phyloP scores from a whole-genome alignment of 2,888 invertebrate species.

The Cyclophora punctaria region DNA sequence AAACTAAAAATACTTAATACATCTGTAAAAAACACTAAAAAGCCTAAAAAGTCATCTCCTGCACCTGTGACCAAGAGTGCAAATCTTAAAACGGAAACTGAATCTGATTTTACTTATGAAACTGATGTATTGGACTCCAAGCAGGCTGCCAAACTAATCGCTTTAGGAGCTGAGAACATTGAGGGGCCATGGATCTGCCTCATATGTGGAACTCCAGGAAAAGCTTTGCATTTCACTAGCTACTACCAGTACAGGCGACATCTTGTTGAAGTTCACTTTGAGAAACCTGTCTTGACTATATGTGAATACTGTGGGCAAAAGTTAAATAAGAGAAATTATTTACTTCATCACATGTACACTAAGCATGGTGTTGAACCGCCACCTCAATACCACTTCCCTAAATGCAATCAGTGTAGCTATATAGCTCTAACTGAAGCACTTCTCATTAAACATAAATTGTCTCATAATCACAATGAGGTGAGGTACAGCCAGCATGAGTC shows the following conservation, averaged over 20 bases:
- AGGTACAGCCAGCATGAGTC: neutral
- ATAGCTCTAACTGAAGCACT: slow-evolving; percentile 83
- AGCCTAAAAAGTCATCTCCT: slow-evolving; percentile 19
- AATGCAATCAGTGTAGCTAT: slow-evolving; percentile 84
- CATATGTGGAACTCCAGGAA: slow-evolving; percentile 81
- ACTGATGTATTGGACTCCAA: slow-evolving; percentile 76
- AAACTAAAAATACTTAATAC: slow-evolving; percentile 88
- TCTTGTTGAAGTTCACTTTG: slow-evolving; percentile 86
- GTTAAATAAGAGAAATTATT: slow-evolving; percentile 81
- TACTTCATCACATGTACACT: slow-evolving; percentile 85
- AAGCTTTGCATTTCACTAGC: slow-evolving; percentile 81
- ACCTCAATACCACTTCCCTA: slow-evolving; percentile 82
- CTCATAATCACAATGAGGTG: slow-evolving; percentile 56
- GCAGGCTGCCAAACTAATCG: slow-evolving; percentile 76
- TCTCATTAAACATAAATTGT: slow-evolving; percentile 81
- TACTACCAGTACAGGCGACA: slow-evolving; percentile 88
- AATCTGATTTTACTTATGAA: slow-evolving; percentile 52
- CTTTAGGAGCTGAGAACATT: slow-evolving; percentile 76
- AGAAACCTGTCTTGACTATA: slow-evolving; percentile 82
- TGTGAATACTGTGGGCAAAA: slow-evolving; percentile 91
- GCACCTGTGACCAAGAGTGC: slow-evolving; percentile 28
- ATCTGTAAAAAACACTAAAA: slow-evolving; percentile 35
- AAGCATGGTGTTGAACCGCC: slow-evolving; percentile 87
- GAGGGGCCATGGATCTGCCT: slow-evolving; percentile 88
- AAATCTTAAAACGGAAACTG: slow-evolving; percentile 30